These are phyloP conservation scores for Hyperoplus lanceolatus DNA, from an alignment of 2,797 vertebrate species.

Conservation along the genomic window DNA sequence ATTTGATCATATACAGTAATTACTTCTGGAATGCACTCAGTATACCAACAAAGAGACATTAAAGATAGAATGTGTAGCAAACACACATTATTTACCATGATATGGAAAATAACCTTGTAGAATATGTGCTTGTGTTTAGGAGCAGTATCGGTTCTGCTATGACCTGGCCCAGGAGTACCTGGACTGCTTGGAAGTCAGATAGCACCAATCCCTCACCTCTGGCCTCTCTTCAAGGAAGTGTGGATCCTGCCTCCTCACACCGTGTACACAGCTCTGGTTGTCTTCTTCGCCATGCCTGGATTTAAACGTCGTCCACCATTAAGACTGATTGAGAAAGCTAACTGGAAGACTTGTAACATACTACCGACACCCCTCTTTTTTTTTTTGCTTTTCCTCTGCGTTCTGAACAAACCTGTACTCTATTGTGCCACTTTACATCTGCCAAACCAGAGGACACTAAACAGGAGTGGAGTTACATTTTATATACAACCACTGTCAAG, in stretches of 20 bases:
- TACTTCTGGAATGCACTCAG: no score
- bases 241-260: slow-evolving; percentile 43
- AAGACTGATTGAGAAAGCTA: slow-evolving; percentile 52
- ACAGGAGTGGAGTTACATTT: slow-evolving; percentile 60
- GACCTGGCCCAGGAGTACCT: slow-evolving; percentile 96
- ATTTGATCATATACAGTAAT: no score
- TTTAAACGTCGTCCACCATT: slow-evolving; percentile 58
- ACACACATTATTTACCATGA: neutral
- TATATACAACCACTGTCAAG: slow-evolving; percentile 47
- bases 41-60: neutral
- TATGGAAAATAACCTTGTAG: neutral
- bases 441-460: slow-evolving; percentile 61
- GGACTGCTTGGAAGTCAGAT: slow-evolving; percentile 94
- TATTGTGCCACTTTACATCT: slow-evolving; percentile 66
- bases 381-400: slow-evolving; percentile 57
- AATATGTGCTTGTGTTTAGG: slow-evolving; percentile 77
- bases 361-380: slow-evolving; percentile 51
- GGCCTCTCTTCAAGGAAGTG: slow-evolving; percentile 37
- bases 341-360: slow-evolving; percentile 67
- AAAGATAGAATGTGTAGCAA: neutral
- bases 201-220: slow-evolving; percentile 80
- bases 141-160: slow-evolving; percentile 98
- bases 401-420: slow-evolving; percentile 56
- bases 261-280: slow-evolving; percentile 63
- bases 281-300: slow-evolving; percentile 65